Conservation (phyloP, 64 coral and sea anemone species). For the Montipora foliosa region DNA sequence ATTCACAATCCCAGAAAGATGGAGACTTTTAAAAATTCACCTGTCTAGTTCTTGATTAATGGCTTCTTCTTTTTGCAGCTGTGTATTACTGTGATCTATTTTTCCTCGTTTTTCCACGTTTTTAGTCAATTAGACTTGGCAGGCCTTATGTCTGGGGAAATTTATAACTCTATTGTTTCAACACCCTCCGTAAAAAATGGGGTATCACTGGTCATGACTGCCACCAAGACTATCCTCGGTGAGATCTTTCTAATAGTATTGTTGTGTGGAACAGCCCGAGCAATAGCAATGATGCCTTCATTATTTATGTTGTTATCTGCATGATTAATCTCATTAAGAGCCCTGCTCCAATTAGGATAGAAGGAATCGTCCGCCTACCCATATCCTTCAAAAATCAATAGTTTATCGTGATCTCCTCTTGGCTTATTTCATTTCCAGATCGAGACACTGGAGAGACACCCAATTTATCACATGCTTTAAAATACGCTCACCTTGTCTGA, state of each 20-base stretch:
- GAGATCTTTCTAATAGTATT: conserved; percentile 75
- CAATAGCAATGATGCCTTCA: conserved; percentile 71
- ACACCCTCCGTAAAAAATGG: conserved; percentile 64
- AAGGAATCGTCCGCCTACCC: conserved; percentile 77
- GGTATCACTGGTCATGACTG: conserved; percentile 84
- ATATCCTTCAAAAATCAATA: conserved; percentile 74
- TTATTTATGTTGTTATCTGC: conserved; percentile 85
- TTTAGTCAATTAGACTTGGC: conserved; percentile 41
- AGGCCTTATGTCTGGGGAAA: conserved; percentile 39
- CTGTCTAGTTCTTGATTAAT: conserved; percentile 73
- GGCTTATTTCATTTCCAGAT: conserved; percentile 80
- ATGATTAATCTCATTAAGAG: conserved; percentile 79
- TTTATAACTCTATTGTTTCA: conserved; percentile 56
- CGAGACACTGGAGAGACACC: conserved; percentile 76
- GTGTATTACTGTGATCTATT: conserved; percentile 41
- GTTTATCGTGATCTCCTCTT: conserved; percentile 86
- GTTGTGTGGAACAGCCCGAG: conserved; percentile 69
- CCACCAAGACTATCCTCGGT: conserved; percentile 81
- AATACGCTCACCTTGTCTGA: conserved; percentile 57
- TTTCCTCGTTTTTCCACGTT: conserved; percentile 41
- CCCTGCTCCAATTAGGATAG: conserved; percentile 58
- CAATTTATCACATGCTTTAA: conserved; percentile 63
- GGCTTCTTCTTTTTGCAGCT: conserved; percentile 86
- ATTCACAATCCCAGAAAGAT: no score
- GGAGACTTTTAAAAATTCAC: conserved; percentile 3